Conservation (phyloP, 1,140 invertebrate species). For the Nasonia vitripennis region DNA sequence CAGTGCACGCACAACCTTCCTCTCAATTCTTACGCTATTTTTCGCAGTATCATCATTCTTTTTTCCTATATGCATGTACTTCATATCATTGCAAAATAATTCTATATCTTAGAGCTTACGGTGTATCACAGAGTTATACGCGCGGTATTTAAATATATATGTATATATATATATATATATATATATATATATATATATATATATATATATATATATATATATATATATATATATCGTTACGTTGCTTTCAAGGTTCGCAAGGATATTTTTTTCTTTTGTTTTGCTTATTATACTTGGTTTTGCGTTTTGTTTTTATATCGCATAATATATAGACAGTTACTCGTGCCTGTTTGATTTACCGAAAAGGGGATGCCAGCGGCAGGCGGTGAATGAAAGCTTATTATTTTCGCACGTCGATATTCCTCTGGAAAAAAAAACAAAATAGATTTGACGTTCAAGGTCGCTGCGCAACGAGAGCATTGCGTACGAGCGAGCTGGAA, state of each 20-base stretch:
- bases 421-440: slow-evolving; percentile 51
- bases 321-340: neutral
- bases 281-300: slow-evolving; percentile 25
- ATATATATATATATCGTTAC: slow-evolving; percentile 30
- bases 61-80: slow-evolving; percentile 8
- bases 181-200: neutral
- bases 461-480: slow-evolving; percentile 49
- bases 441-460: slow-evolving; percentile 55
- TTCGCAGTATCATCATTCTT: slow-evolving; percentile 32
- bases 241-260: slow-evolving; percentile 45
- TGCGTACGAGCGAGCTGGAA: slow-evolving; percentile 50
- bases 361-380: slow-evolving; percentile 52
- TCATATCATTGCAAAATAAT: slow-evolving; percentile 68
- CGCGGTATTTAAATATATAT: slow-evolving; percentile 63
- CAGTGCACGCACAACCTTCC: slow-evolving; percentile 38
- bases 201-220: slow-evolving; percentile 54
- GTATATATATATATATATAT: slow-evolving; percentile 13
- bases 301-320: slow-evolving; percentile 17
- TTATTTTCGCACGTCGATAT: slow-evolving; percentile 53
- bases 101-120: slow-evolving; percentile 73
- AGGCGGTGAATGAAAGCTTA: slow-evolving; percentile 52
- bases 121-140: slow-evolving; percentile 72
- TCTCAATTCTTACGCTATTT: slow-evolving; percentile 8
- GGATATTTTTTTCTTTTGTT: slow-evolving; percentile 27
- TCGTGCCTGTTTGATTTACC: slow-evolving; percentile 27